These are phyloP conservation scores for Mesoligia furuncula DNA, from an alignment of 2,888 invertebrate species.

Conservation along the genomic window DNA sequence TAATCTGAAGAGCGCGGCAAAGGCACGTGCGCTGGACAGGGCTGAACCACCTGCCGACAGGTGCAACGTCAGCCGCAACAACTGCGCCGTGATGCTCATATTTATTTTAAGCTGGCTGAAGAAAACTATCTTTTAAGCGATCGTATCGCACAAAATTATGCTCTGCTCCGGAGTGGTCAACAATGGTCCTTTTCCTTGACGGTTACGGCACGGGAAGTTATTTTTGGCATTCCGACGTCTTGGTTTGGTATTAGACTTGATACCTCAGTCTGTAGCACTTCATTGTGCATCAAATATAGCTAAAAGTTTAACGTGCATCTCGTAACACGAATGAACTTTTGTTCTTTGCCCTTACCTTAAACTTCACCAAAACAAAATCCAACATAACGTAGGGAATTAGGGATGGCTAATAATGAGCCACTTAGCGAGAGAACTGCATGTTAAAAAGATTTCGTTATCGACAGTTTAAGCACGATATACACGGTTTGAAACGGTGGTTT, in stretches of 20 bases:
- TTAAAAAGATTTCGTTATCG: no score
- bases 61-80: conserved; percentile 70
- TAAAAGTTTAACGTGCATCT: neutral
- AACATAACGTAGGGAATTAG: no score
- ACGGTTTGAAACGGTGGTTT: no score
- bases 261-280: neutral
- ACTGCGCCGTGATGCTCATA: conserved; percentile 55
- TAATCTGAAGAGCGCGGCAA: conserved; percentile 61
- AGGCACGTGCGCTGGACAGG: conserved; percentile 71
- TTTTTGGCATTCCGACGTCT: neutral
- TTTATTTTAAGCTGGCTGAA: conserved; percentile 42
- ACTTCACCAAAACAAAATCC: neutral
- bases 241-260: neutral
- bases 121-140: conserved; percentile 26
- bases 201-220: neutral
- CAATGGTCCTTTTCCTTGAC: neutral
- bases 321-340: neutral
- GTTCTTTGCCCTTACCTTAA: neutral
- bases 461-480: no score
- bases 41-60: conserved; percentile 82
- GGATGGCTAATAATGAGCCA: no score
- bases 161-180: conserved; percentile 12
- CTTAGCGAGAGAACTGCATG: no score
- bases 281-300: neutral
- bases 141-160: conserved; percentile 18